Base-by-base conservation (phyloP, 2,113 vertebrate genomes). In the Conger conger region DNA sequence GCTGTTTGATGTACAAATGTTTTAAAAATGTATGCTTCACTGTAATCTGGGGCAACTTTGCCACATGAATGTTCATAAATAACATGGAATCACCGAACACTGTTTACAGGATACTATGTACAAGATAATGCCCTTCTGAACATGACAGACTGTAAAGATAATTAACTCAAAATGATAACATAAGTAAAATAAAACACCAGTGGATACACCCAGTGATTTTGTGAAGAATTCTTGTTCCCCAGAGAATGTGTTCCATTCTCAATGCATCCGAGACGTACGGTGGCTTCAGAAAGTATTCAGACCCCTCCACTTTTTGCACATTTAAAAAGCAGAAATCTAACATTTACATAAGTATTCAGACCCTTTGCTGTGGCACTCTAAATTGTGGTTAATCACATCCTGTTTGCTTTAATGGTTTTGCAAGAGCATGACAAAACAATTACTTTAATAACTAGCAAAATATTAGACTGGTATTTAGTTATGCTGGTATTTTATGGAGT, bases 101-200 rank as follows among this genome's bases (percentile, higher is more conserved):
- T 91, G 93, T 94, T 94, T 93, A 93, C 92, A 94, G 88, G 93
- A 92, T 91, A 88, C 80, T 93, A 89, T 92, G 91, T 94, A 91
- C 87, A 92, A 91, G 92, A 92, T 87, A 90, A 91, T 91, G 93
- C 94, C 88, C 90, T 91, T 91, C 94, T 94, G 86, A 94, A 91
- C 85, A 91, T 94, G 89, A 93, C 89, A 94, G 91, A 91, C 90
- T 93, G 93, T 94, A 90, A 92, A 73, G 27, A 94, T 93, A 80
- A 90, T 93, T 87, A 94, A 92, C 84, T 94, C 88, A 73, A 92
- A 91, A 87, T 94, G 93, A 91, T 91, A 89, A 93, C 89, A 93
- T 68, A 89, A 93, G 91, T 86, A 91, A 90, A 95, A 94, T 95
- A 96, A 63, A 96, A 95, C 82, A 77, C n/a, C 35, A 85, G 45